A percentile compares a stretch with the other conserved stretches of the same genome.
Evolutionary conservation across 2,888 invertebrate genomes (phyloP).

Genomic region (Nemotelus pantherinus): DNA sequence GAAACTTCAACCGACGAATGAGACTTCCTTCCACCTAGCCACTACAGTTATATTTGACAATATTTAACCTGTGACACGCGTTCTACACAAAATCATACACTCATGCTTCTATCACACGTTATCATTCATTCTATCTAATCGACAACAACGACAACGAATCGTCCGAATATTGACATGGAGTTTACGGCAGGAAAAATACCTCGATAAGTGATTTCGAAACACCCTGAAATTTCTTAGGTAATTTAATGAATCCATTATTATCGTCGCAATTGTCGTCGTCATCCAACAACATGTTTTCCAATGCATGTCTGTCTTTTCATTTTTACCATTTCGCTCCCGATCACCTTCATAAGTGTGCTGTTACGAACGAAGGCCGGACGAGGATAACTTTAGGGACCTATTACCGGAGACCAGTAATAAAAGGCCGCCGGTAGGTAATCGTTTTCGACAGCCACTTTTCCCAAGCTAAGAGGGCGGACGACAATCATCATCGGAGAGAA

Average conservation of each 20-base stretch:
- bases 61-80: too few relatives aligned
- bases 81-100: too few relatives aligned
- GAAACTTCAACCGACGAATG: too few relatives aligned
- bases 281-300: too few relatives aligned
- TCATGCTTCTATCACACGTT: too few relatives aligned
- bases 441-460: not conserved
- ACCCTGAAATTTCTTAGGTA: conserved; percentile 32
- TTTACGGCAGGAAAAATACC: conserved; percentile 7
- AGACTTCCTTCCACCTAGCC: too few relatives aligned
- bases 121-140: not conserved
- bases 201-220: conserved; percentile 38
- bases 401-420: not conserved
- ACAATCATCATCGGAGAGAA: too few relatives aligned
- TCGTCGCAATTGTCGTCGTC: not conserved
- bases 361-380: not conserved
- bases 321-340: too few relatives aligned
- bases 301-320: too few relatives aligned
- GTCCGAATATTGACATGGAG: not conserved
- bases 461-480: too few relatives aligned
- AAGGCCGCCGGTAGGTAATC: not conserved
- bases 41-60: too few relatives aligned
- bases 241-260: conserved; percentile 38
- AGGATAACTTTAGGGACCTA: not conserved
- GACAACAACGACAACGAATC: not conserved
- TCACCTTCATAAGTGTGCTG: too few relatives aligned